Conservation (phyloP, 2,888 invertebrate genomes). For the Dendrolimus pini region DNA sequence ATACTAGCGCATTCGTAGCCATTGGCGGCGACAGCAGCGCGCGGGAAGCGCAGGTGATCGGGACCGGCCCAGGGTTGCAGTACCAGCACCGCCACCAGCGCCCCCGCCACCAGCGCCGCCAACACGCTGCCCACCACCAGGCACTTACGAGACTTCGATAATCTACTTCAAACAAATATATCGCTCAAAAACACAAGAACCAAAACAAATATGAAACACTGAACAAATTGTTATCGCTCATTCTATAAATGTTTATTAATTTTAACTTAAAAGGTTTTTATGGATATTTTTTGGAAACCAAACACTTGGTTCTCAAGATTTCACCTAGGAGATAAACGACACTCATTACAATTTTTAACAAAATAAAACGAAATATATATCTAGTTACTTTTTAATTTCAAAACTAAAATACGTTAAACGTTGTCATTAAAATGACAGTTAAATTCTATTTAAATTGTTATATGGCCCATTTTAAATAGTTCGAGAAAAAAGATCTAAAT, state of each 20-base stretch:
- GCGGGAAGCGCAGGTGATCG: slow-evolving; percentile 51
- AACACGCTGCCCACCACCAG: slow-evolving; percentile 53
- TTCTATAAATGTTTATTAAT: no score
- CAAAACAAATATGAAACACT: no score
- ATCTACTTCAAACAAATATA: slow-evolving; percentile 13
- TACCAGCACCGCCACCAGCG: slow-evolving; percentile 64
- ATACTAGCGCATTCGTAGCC: slow-evolving; percentile 84
- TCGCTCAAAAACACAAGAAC: not conserved
- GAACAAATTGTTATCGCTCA: no score
- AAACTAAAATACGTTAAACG: not conserved
- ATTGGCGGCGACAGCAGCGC: slow-evolving; percentile 83
- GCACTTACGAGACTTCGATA: slow-evolving; percentile 38
- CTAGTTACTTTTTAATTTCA: not conserved
- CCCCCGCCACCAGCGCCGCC: slow-evolving; percentile 52
- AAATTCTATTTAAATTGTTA: no score
- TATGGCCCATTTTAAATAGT: no score
- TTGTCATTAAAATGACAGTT: no score
- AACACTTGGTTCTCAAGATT: no score
- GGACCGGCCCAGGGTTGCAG: slow-evolving; percentile 55
- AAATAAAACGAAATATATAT: not conserved
- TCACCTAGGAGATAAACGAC: not conserved
- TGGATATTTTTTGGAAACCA: no score
- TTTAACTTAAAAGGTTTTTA: no score
- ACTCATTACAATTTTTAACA: no score
- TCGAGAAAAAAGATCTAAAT: no score